Base-by-base conservation (phyloP, 2,888 invertebrate genomes). In the Arrhopalites spinosus region DNA sequence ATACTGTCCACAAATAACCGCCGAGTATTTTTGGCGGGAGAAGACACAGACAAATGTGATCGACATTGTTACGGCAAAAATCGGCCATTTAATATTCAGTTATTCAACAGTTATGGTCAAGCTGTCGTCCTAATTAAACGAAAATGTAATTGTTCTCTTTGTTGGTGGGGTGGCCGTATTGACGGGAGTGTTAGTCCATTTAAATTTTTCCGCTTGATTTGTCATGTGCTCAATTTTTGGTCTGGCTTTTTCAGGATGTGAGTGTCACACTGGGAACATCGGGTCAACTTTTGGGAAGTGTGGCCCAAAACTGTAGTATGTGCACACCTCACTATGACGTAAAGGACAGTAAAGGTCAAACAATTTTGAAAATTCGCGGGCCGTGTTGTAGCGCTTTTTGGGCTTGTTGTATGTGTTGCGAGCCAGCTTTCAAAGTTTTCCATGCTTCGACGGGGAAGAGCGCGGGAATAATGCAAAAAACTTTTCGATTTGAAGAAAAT, bases 401-500 rank as follows among this genome's bases (percentile, higher is more conserved):
- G 2, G 3, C 20, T 7, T 59, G 59, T 23, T 59, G 59, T 23
- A 59, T 23, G 25, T 23, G 23, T 13, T 59, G 59, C 23, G 11
- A 59, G 2, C 20, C 23, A 2, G 1, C 20, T 7, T 59, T 59
- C 25, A 20, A 11, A 11, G 23, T 59, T 7, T 59, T 23, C 13
- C 23, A 59, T 3, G 23, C 11, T 5, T 7, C 2, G 13, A 23
- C 59, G 2, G 25, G 25, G 11, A 11, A 17, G 7, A 23, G 23
- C 23, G 11, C 11, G 5, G 59, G 59, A 3, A 23, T 23, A 2
- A 59, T 59, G 8, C 23, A 23, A 23, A 59, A 59, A 59, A 59
- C 59, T 5, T 59, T 59, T 59, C 20, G 59, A 59, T 59, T 59
- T 59, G 59, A 59, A 59, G 59, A 59, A 23, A 59, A 25, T 20